Percentiles rank a stretch among this genome's conserved stretches.
Evolutionary conservation across 2,888 invertebrate genomes (phyloP).

Genomic region (Acanthococcus lagerstroemiae): DNA sequence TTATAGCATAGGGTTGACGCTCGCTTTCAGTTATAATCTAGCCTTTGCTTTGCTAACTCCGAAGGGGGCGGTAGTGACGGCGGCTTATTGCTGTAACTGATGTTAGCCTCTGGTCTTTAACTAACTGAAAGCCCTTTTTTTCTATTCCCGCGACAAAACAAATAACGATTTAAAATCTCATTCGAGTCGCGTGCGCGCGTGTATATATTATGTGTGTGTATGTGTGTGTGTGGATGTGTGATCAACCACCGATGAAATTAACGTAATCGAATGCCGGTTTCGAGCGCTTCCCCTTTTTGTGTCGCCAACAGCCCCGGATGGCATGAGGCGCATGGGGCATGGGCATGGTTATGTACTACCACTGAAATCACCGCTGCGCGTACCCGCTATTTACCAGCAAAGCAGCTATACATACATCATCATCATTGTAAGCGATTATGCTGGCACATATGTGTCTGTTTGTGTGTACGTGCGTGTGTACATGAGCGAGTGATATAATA

Average conservation of each 20-base stretch:
- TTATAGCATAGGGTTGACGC: background rate
- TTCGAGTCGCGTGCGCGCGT: too few species aligned
- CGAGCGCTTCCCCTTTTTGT: background rate
- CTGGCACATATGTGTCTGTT: too few species aligned
- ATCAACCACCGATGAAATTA: slow-evolving; percentile 27
- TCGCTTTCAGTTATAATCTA: background rate
- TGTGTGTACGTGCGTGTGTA: too few species aligned
- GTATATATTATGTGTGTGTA: too few species aligned
- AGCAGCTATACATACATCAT: too few species aligned
- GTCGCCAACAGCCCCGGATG: background rate
- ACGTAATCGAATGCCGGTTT: slow-evolving; percentile 7
- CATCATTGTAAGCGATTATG: too few species aligned
- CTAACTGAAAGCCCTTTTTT: slow-evolving; percentile 10
- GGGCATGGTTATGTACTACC: too few species aligned
- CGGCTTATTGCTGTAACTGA: slow-evolving; percentile 14
- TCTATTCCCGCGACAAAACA: slow-evolving; percentile 4
- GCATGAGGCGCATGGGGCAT: too few species aligned
- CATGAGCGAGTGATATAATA: too few species aligned
- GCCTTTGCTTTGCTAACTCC: background rate
- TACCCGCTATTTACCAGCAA: too few species aligned
- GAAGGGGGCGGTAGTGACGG: background rate
- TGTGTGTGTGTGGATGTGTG: too few species aligned
- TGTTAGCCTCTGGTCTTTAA: slow-evolving; percentile 18
- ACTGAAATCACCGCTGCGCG: too few species aligned
- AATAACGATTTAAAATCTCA: slow-evolving; percentile 28